phyloP scores from a whole-genome alignment of 1,140 invertebrate genomes.

The Bombus pascuorum region DNA sequence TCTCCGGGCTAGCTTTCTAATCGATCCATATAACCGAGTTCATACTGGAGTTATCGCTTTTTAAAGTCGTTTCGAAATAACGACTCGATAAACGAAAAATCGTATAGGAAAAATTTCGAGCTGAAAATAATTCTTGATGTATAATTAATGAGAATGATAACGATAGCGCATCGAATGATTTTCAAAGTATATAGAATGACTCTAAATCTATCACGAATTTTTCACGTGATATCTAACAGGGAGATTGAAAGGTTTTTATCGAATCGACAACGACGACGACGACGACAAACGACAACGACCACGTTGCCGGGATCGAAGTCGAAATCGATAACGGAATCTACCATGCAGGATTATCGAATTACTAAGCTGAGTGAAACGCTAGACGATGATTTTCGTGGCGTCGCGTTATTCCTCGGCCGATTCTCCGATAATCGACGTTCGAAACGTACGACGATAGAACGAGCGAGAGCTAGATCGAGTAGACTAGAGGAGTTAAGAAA shows the following conservation, averaged over 20 bases:
- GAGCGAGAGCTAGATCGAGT: background rate
- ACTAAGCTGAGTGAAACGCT: background rate
- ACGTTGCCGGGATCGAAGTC: background rate
- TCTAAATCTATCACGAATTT: background rate
- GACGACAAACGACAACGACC: background rate
- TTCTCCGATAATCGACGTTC: background rate
- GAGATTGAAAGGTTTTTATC: background rate
- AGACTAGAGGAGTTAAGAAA: background rate
- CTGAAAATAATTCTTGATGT: background rate
- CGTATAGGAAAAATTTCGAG: background rate
- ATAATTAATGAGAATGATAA: background rate
- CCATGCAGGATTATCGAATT: constrained; percentile 2
- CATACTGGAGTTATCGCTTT: background rate
- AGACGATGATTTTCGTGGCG: background rate
- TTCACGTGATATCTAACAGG: background rate
- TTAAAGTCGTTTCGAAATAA: background rate
- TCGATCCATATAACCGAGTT: background rate
- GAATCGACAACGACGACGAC: background rate
- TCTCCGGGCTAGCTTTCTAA: background rate
- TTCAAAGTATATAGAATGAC: fast-evolving
- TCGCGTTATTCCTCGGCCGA: background rate
- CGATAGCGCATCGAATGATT: background rate
- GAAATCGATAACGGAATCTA: background rate
- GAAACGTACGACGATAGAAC: background rate
- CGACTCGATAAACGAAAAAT: background rate